phyloP scores from a whole-genome alignment of 2,113 vertebrate genomes.

The Otis tarda region DNA sequence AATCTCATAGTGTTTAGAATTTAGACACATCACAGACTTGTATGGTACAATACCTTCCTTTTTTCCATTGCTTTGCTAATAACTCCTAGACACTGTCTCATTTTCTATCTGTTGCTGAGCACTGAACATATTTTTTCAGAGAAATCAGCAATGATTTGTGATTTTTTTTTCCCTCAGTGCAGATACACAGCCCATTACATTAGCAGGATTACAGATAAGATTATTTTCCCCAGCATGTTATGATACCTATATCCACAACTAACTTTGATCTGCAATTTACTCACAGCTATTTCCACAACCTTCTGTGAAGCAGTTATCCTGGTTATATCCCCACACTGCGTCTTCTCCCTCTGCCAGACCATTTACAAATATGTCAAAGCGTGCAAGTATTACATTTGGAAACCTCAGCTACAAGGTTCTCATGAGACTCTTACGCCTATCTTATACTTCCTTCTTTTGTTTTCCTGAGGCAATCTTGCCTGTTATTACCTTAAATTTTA shows the following conservation, averaged over 20 bases:
- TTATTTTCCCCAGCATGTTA: neutral
- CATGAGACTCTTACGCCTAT: rapidly evolving
- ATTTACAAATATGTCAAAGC: neutral
- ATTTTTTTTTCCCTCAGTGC: neutral
- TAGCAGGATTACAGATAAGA: neutral
- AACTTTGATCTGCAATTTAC: neutral
- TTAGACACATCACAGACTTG: neutral
- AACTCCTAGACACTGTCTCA: neutral
- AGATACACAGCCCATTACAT: neutral
- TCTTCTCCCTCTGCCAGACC: neutral
- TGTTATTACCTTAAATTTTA: neutral
- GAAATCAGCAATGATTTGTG: neutral
- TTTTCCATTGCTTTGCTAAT: neutral
- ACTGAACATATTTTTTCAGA: neutral
- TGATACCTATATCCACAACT: neutral
- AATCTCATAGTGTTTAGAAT: neutral
- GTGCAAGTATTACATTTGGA: neutral
- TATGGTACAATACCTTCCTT: neutral
- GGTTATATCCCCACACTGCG: neutral
- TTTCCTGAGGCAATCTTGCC: neutral
- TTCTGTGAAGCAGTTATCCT: neutral
- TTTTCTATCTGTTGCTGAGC: neutral
- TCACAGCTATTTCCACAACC: neutral
- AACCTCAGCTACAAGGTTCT: neutral
- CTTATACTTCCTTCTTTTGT: neutral